phyloP scores from a whole-genome alignment of 2,888 invertebrate genomes.

The Lapara coniferarum region DNA sequence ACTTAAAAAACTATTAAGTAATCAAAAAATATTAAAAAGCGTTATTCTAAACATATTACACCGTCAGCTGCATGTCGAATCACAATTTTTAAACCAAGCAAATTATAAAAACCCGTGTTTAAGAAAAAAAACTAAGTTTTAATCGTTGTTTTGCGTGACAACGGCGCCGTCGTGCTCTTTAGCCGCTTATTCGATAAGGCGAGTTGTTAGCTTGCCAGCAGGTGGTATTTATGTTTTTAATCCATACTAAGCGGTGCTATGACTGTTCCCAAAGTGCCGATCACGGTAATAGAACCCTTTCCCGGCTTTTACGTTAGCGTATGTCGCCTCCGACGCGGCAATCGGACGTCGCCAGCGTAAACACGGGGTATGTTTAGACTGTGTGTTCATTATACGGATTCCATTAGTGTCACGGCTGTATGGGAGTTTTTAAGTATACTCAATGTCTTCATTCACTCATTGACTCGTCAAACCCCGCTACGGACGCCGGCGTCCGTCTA shows the following conservation, averaged over 20 bases:
- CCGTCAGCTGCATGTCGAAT: constrained; percentile 19
- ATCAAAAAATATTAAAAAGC: constrained; percentile 7
- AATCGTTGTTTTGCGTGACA: constrained; percentile 74
- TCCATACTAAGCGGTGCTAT: constrained; percentile 64
- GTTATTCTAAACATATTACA: constrained; percentile 8
- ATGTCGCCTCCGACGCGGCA: constrained; percentile 29
- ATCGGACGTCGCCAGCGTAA: background rate
- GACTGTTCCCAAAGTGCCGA: constrained; percentile 50
- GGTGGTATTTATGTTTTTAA: constrained; percentile 69
- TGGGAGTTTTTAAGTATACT: background rate
- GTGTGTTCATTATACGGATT: background rate
- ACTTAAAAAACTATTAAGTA: background rate
- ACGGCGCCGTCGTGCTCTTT: constrained; percentile 58
- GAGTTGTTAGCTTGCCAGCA: constrained; percentile 39
- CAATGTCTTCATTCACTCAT: too few species aligned
- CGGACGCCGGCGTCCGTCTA: too few species aligned
- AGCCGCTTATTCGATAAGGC: constrained; percentile 60
- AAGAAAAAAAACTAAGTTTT: constrained; percentile 62
- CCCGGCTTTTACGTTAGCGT: constrained; percentile 35
- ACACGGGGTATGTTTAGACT: background rate
- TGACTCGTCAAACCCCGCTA: too few species aligned
- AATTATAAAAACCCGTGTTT: constrained; percentile 68
- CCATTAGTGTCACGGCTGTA: background rate
- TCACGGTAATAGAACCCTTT: constrained; percentile 47
- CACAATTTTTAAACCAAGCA: constrained; percentile 38